These are phyloP conservation scores for Cryptoprocta ferox DNA, from an alignment of 2,797 vertebrate genomes.

Conservation along the genomic window DNA sequence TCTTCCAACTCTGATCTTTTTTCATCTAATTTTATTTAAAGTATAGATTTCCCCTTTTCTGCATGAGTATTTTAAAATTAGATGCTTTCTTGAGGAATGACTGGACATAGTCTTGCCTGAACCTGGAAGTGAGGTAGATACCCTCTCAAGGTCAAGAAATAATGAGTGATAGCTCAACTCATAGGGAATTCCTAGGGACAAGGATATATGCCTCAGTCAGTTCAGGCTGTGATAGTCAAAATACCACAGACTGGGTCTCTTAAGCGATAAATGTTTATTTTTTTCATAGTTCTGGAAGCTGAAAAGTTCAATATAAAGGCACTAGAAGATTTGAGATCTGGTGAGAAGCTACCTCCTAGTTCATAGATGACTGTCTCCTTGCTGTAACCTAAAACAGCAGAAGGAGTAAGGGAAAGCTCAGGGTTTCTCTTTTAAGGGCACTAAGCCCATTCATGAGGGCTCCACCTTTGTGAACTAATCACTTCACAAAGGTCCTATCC, in stretches of 20 bases:
- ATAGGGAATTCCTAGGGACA: neutral
- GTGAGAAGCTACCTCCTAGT: neutral
- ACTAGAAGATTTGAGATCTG: neutral
- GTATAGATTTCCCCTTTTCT: neutral
- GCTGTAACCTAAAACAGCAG: neutral
- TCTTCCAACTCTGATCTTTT: neutral
- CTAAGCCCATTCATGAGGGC: neutral
- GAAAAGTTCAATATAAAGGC: neutral
- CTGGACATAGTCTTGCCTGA: neutral
- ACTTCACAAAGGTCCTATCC: neutral
- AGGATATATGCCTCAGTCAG: neutral
- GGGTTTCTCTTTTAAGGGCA: neutral
- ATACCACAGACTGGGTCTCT: neutral
- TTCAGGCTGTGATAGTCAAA: neutral
- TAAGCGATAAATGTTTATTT: neutral
- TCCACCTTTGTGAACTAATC: neutral
- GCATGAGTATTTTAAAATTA: constrained; percentile 24
- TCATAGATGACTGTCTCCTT: neutral
- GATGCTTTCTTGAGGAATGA: neutral
- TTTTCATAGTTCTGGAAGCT: neutral
- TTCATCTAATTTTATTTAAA: constrained; percentile 3
- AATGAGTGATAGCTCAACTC: neutral
- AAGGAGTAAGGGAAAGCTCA: neutral
- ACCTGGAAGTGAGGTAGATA: neutral
- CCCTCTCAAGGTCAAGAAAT: neutral